These are phyloP conservation scores for Grantiella picta DNA, from an alignment of 2,113 vertebrate species.

Conservation along the genomic window DNA sequence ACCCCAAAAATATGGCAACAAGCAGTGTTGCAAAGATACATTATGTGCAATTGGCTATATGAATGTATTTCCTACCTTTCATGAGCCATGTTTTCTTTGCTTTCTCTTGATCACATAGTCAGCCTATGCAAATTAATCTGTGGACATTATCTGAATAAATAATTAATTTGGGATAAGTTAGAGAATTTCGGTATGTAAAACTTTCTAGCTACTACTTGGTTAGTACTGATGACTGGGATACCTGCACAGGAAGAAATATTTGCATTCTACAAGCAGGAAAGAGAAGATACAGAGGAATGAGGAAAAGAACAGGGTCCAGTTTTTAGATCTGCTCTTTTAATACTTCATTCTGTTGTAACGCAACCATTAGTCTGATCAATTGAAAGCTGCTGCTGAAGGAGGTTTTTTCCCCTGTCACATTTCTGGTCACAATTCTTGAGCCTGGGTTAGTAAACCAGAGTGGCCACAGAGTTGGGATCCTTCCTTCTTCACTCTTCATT, in stretches of 20 bases:
- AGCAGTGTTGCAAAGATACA: neutral
- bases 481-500: neutral
- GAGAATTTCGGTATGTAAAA: neutral
- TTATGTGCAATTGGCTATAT: neutral
- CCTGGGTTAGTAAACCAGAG: neutral
- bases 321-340: neutral
- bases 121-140: neutral
- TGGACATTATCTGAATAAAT: neutral
- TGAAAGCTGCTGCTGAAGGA: neutral
- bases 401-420: neutral
- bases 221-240: neutral
- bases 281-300: neutral
- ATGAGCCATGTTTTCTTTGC: neutral
- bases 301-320: neutral
- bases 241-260: neutral
- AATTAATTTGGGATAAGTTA: neutral
- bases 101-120: neutral
- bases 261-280: neutral
- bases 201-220: neutral
- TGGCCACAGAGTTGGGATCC: neutral
- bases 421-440: neutral
- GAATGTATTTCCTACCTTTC: neutral
- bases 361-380: neutral
- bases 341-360: neutral
- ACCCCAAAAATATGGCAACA: neutral